A percentile compares a stretch with the other conserved stretches of the same genome.
These are phyloP conservation scores for Zaprionus ornatus DNA, from an alignment of 1,140 invertebrate genomes.

Conservation along the genomic window DNA sequence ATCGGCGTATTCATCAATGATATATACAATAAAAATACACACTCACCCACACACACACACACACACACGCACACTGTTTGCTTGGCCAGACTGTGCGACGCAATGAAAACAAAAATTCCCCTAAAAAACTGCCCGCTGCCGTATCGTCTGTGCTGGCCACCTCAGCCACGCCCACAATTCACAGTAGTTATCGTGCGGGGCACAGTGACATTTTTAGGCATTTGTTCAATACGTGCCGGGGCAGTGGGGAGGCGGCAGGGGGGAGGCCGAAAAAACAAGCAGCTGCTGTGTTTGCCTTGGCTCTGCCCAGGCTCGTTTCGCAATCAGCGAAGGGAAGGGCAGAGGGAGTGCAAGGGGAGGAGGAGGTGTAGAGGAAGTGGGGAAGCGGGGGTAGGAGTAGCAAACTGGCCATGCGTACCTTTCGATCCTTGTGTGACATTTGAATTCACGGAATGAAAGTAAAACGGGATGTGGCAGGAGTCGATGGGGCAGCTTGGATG, in stretches of 20 bases:
- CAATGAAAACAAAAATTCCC: conserved; percentile 40
- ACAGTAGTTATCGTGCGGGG: conserved; percentile 71
- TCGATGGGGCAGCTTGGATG: background rate
- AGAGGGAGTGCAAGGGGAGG: background rate
- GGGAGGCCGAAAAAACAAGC: conserved; percentile 41
- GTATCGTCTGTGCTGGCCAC: conserved; percentile 13
- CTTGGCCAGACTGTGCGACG: conserved; percentile 54
- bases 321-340: conserved; percentile 36
- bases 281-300: conserved; percentile 67
- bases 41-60: conserved; percentile 46
- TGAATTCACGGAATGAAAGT: conserved; percentile 65
- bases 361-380: background rate
- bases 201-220: conserved; percentile 77
- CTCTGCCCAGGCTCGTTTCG: conserved; percentile 15
- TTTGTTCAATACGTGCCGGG: conserved; percentile 40
- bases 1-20: conserved; percentile 84
- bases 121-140: background rate
- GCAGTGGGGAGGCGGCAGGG: background rate
- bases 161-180: conserved; percentile 46
- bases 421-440: conserved; percentile 82
- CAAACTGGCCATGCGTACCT: conserved; percentile 76
- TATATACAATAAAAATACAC: conserved; percentile 82
- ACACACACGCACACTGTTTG: conserved; percentile 18
- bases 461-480: conserved; percentile 17
- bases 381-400: background rate